Evolutionary conservation across 2,888 invertebrate species (phyloP), one percentile per base, ranked within the genome.

Genomic region (Philopedon plagiatum): DNA sequence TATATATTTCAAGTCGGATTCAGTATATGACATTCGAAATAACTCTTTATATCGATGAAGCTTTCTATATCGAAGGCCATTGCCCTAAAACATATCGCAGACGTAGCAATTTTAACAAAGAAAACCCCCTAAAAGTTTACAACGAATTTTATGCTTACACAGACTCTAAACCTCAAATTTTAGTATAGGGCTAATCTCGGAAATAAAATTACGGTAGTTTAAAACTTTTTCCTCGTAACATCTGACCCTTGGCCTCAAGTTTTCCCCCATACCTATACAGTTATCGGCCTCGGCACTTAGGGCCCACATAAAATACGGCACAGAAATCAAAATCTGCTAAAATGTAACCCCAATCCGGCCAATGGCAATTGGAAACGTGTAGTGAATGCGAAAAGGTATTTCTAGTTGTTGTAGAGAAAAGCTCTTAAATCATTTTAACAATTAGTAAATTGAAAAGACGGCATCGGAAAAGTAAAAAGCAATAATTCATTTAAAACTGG

Each of bases 341-440:
- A 77, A 76, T 76, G 76, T 77, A 77, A 73, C 76, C 75, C 77
- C 78, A 69, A 66, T 71, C 69, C 71, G 77, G 77, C 78, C 81
- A 80, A 81, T 81, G 81, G 80, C 81, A 80, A 81, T 82, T 76
- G 78, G 74, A 73, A 76, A 82, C 81, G 81, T 80, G 80, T 76
- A 71, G 75, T 75, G 81, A 80, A 81, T 80, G 76, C 73, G 68
- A 60, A 76, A 76, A 75, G 69, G 67, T 68, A 57, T 70, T 49
- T 62, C 37, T 71, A 69, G 70, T 71, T 61, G 74, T 67, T 74
- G 75, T 75, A 78, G 74, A 63, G 72, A 44, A 37, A 63, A 62
- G 46, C 63, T 71, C 77, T 78, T 81, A 81, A 81, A 81, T 81
- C 80, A 81, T 80, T 80, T 80, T 80, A 76, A 79, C 80, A 81